These are phyloP conservation scores for Capromys pilorides DNA, from an alignment of 2,797 vertebrate species.

Conservation along the genomic window DNA sequence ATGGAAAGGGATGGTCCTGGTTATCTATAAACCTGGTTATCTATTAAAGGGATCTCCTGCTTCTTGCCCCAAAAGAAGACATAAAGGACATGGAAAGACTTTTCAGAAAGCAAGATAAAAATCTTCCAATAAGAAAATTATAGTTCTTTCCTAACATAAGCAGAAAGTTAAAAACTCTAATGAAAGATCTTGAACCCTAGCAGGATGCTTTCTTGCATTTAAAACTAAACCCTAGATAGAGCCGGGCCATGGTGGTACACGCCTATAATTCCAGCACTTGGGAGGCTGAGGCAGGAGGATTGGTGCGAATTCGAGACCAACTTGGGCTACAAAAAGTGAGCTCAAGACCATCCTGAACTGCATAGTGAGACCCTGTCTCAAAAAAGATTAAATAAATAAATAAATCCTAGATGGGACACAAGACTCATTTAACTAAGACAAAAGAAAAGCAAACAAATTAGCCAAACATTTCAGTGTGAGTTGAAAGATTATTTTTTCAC, in stretches of 20 bases:
- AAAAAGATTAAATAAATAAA: no score
- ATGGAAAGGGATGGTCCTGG: not conserved
- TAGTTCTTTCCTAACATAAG: not conserved
- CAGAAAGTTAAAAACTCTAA: not conserved
- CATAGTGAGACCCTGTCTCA: no score
- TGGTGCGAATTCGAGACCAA: no score
- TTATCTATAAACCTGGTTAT: not conserved
- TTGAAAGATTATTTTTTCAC: not conserved
- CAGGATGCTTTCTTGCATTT: not conserved
- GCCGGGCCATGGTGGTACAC: no score
- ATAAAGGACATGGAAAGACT: not conserved
- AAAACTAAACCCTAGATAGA: not conserved
- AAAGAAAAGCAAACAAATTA: not conserved
- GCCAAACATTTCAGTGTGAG: not conserved
- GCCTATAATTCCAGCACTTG: no score
- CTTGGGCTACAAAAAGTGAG: no score
- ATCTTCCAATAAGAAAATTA: slow-evolving; percentile 6
- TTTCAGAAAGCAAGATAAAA: slow-evolving; percentile 30
- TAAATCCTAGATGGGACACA: not conserved
- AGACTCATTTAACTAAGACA: not conserved
- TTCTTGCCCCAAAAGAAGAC: not conserved
- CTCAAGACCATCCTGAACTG: no score
- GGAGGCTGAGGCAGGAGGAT: no score
- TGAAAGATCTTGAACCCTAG: not conserved
- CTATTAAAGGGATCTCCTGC: not conserved